Conservation (phyloP, 2,888 invertebrate species). For the Oscheius sp. region DNA sequence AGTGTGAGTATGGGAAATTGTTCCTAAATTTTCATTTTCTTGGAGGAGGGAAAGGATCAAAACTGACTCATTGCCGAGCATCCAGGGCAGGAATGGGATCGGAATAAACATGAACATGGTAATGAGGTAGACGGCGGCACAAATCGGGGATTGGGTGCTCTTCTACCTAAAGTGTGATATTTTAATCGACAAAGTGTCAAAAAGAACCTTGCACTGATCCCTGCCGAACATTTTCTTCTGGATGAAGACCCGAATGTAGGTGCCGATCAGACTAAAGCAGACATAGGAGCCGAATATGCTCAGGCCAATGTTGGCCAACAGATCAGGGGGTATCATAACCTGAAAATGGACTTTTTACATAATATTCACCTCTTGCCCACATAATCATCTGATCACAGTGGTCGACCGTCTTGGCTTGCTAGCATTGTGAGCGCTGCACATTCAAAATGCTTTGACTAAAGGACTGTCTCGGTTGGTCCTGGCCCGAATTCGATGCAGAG, state of each 20-base stretch:
- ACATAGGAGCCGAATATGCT: conserved; percentile 58
- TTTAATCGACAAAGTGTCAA: conserved; percentile 1
- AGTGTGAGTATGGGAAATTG: conserved; percentile 63
- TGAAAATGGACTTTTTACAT: too few relatives aligned
- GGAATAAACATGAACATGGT: conserved; percentile 95
- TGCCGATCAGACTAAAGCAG: conserved; percentile 57
- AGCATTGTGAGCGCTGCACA: too few relatives aligned
- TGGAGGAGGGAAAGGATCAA: neutral
- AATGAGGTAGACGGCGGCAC: conserved; percentile 91
- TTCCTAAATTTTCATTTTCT: conserved; percentile 39
- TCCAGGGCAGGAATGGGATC: conserved; percentile 81
- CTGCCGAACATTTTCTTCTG: conserved; percentile 66
- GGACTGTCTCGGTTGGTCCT: too few relatives aligned
- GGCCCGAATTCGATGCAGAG: too few relatives aligned
- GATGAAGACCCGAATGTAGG: conserved; percentile 72
- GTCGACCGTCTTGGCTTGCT: too few relatives aligned
- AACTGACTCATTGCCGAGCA: conserved; percentile 34
- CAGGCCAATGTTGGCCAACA: conserved; percentile 38
- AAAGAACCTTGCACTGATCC: conserved; percentile 71
- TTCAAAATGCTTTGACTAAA: too few relatives aligned
- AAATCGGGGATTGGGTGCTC: conserved; percentile 81
- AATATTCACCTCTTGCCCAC: too few relatives aligned
- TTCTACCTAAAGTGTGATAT: conserved; percentile 47
- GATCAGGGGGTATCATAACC: conserved; percentile 17
- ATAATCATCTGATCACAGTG: too few relatives aligned